Evolutionary conservation across 92 coral and sea anemone species (phyloP), one percentile per base, ranked within the genome.

Genomic region (Siderastrea radians): DNA sequence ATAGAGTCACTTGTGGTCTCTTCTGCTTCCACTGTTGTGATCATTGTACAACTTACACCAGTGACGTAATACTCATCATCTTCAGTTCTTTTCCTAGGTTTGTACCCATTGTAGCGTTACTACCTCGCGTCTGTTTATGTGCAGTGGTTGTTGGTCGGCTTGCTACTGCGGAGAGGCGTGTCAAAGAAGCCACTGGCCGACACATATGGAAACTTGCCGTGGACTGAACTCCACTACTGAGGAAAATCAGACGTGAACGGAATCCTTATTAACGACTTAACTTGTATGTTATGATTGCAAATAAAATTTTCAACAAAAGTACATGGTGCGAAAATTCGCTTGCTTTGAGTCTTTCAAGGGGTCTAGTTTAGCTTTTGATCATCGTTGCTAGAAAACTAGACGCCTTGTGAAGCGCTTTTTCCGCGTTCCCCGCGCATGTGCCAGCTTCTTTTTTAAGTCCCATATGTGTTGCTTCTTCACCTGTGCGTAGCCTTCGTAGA

Each of bases 71-170:
- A 72, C 45, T 15, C 10, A 6, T 4, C 12, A 46, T 72, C 26
- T 50, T 51, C n/a, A n/a, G n/a, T n/a, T 52, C 6, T 13, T 55
- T 44, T 13, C 17, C 15, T 63, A 80, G 84, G 74, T 65, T 8
- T 80, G 84, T 16, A 63, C 84, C 46, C 51, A 66, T 14, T 80
- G 84, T 47, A 61, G 48, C 55, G 13, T 49, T 48, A 51, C 43
- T 15, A 10, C 68, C 3, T 26, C 72, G 1, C 60, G 74, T 48
- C 59, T 80, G 13, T 80, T 63, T 16, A 49, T 80, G 68, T 80
- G 84, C 60, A 63, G 72, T 80, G 84, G 84, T 8, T 80, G 84
- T 17, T 80, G 84, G 84, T 80, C 84, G 15, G 84, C 73, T 5
- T 80, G 84, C 46, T 80, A 80, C 59, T 80, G 84, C 65, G 84